phyloP scores from a whole-genome alignment of 2,797 vertebrate species.

The Okamejei kenojei region DNA sequence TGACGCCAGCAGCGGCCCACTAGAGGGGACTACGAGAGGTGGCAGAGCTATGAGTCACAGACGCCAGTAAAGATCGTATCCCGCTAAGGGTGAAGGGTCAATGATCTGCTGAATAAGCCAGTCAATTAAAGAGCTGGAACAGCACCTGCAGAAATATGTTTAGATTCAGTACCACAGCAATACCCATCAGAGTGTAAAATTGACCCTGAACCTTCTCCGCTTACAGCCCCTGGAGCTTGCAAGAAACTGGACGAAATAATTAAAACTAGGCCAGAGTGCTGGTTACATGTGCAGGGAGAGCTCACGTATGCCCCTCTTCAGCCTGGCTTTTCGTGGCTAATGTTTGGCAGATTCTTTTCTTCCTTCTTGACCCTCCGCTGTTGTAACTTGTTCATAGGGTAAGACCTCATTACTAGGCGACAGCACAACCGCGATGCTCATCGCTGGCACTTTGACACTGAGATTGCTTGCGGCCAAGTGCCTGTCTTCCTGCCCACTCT shows the following conservation, averaged over 20 bases:
- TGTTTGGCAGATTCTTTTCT: background rate
- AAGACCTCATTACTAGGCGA: background rate
- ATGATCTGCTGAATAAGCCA: conserved; percentile 15
- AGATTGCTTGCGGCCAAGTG: background rate
- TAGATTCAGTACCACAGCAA: conserved; percentile 19
- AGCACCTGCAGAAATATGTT: conserved; percentile 24
- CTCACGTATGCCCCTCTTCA: background rate
- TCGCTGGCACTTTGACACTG: background rate
- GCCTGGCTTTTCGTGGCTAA: background rate
- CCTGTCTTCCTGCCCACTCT: background rate
- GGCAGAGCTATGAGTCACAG: background rate
- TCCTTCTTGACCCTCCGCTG: background rate
- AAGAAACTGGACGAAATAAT: conserved; percentile 10
- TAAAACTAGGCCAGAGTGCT: background rate
- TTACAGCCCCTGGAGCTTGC: conserved; percentile 15
- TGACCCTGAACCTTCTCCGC: background rate
- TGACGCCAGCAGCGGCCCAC: background rate
- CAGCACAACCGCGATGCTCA: background rate
- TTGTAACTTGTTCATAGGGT: background rate
- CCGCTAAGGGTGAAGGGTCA: background rate
- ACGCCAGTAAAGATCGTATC: conserved; percentile 23
- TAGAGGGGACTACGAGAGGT: background rate
- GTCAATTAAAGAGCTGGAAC: background rate
- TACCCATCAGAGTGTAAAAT: conserved; percentile 17
- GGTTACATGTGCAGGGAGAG: background rate